Percentiles rank a stretch among this genome's conserved stretches.
Conservation (phyloP, 2,113 vertebrate species). For the Symphodus melops region DNA sequence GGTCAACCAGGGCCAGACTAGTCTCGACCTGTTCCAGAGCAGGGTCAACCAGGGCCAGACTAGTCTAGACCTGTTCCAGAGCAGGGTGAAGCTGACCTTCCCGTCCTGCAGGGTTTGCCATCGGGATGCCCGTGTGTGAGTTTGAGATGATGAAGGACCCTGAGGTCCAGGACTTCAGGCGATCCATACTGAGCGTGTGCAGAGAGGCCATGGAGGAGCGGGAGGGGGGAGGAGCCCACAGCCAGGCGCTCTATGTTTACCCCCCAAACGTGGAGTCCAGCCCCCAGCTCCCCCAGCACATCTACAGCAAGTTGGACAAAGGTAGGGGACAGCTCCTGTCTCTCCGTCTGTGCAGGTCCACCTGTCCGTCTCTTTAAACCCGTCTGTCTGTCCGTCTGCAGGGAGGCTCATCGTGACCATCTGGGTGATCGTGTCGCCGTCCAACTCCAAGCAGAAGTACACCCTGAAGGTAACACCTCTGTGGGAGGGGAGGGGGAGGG, state of each 20-base stretch:
- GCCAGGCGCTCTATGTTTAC: conserved; percentile 85
- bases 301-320: conserved; percentile 85
- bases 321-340: conserved; percentile 63
- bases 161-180: conserved; percentile 77
- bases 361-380: neutral
- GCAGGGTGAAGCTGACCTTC: no score
- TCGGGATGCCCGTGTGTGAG: conserved; percentile 86
- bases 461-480: conserved; percentile 78
- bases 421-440: conserved; percentile 87
- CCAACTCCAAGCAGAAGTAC: conserved; percentile 88
- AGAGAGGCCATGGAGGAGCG: conserved; percentile 85
- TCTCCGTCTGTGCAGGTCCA: conserved; percentile 17
- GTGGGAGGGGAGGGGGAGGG: no score
- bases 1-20: neutral
- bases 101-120: conserved; percentile 79
- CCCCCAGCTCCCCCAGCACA: conserved; percentile 82
- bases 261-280: conserved; percentile 85
- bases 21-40: neutral
- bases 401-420: conserved; percentile 85
- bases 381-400: conserved; percentile 54
- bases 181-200: conserved; percentile 81
- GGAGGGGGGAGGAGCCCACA: conserved; percentile 82
- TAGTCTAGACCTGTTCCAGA: no score
- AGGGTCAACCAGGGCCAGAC: neutral
- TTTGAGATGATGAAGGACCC: conserved; percentile 81